Conservation (phyloP, 2,797 vertebrate genomes). For the Avahi laniger region DNA sequence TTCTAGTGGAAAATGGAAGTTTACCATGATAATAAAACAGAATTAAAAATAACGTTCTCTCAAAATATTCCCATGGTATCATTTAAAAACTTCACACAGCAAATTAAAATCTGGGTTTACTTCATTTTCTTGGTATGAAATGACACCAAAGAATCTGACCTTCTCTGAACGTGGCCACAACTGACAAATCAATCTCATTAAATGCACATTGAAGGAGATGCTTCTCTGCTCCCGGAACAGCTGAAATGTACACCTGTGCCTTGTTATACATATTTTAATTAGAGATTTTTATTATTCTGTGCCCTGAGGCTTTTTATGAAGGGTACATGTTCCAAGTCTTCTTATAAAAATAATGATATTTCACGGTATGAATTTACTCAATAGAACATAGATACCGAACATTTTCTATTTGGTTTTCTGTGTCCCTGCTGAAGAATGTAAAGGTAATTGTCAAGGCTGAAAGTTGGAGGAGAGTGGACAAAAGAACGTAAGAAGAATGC, state of each 20-base stretch:
- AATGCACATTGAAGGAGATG: accelerated
- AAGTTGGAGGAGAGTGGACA: accelerated
- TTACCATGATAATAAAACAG: not conserved
- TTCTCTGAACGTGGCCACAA: not conserved
- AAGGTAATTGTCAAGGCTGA: not conserved
- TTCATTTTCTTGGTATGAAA: not conserved
- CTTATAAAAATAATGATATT: not conserved
- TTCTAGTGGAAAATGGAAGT: no score
- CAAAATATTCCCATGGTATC: not conserved
- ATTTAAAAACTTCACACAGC: not conserved
- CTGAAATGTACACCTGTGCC: not conserved
- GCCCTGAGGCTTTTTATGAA: not conserved
- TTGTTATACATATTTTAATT: not conserved
- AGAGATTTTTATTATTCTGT: not conserved
- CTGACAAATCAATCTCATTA: not conserved
- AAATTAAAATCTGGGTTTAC: not conserved
- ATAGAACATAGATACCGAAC: no score
- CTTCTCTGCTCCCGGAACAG: not conserved
- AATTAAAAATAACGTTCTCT: not conserved
- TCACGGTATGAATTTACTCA: not conserved
- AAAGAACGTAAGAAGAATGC: not conserved
- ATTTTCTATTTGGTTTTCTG: not conserved
- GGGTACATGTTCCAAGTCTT: not conserved
- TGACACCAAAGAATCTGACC: not conserved
- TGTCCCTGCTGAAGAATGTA: not conserved